Base-by-base conservation (phyloP, 2,797 vertebrate species). In the Myiotriccus ornatus region DNA sequence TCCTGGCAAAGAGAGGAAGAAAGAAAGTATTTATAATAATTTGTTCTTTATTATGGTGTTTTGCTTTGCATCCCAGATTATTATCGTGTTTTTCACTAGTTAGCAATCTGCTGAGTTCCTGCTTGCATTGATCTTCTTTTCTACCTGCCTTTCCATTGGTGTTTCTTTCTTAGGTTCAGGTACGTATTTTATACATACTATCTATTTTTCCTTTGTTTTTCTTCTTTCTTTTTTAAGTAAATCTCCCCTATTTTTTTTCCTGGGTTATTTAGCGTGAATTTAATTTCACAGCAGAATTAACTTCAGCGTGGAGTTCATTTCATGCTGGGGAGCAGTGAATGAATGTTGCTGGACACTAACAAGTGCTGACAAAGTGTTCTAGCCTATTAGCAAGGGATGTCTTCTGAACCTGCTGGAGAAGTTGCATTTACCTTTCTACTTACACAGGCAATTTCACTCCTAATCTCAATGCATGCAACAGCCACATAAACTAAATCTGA, bases 1-100 rank as follows among this genome's bases (percentile, higher is more conserved):
- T 28, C 23, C 53, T 78, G 20, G 53, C 65, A 86, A 83, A 60
- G 41, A 60, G 6, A 9, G 34, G 27, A 91, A 91, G 71, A 67
- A 89, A 35, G 6, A 49, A 6, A 77, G 37, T 65, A 71, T 89
- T 87, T 93, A 75, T 53, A 75, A 60, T 77, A 4, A 77, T 84
- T 95, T 73, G 34, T 63, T 86, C 53, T 63, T 84, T 69, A 52
- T 91, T 84, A 55, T 3, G 35, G 13, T 59, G 35, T 75, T 93
- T 91, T 69, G 30, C 24, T 89, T 77, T 75, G 19, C 46, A 73
- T 34, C 24, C 13, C 20, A 84, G 53, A 74, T 75, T 37, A 70
- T 62, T 77, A 69, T 15, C 0, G 0, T 70, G 11, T 6, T 30
- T 81, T 90, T 78, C 68, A 49, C 34, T 75, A 37, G 7, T 20